Evolutionary conservation across 2,888 invertebrate species (phyloP).

Genomic region (Aleiodes alternator): DNA sequence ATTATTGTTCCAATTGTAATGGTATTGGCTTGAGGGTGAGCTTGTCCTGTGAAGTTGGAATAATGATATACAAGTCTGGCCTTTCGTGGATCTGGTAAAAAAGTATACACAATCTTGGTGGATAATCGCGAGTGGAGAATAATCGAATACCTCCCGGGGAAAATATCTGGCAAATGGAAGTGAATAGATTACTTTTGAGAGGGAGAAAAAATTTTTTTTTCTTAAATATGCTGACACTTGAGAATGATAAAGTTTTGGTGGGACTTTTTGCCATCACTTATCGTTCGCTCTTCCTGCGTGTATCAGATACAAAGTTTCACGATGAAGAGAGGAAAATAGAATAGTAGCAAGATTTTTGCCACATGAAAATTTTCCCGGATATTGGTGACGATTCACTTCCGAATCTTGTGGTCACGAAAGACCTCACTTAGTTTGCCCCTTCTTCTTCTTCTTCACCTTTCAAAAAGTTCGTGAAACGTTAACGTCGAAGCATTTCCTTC

Average conservation of each 20-base stretch:
- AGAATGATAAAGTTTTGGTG: too few species aligned
- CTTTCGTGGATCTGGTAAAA: conserved; percentile 23
- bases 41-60: conserved; percentile 13
- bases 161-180: conserved; percentile 18
- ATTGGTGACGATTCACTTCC: conserved; percentile 37
- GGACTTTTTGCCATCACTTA: too few species aligned
- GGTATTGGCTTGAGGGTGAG: conserved; percentile 52
- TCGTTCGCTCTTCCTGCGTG: too few species aligned
- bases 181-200: too few species aligned
- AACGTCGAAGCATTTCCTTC: conserved; percentile 54
- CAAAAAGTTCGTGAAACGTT: conserved; percentile 42
- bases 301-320: neutral
- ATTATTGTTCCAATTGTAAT: conserved; percentile 64
- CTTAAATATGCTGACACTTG: too few species aligned
- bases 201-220: too few species aligned
- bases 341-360: neutral
- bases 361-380: conserved; percentile 6
- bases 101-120: neutral
- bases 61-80: conserved; percentile 43
- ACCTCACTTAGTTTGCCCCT: conserved; percentile 36
- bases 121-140: conserved; percentile 59
- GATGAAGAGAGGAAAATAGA: neutral
- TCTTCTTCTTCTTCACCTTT: neutral
- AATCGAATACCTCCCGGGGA: conserved; percentile 63
- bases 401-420: conserved; percentile 26